Conservation (phyloP, 2,797 vertebrate genomes). For the Sandelia bainsii region DNA sequence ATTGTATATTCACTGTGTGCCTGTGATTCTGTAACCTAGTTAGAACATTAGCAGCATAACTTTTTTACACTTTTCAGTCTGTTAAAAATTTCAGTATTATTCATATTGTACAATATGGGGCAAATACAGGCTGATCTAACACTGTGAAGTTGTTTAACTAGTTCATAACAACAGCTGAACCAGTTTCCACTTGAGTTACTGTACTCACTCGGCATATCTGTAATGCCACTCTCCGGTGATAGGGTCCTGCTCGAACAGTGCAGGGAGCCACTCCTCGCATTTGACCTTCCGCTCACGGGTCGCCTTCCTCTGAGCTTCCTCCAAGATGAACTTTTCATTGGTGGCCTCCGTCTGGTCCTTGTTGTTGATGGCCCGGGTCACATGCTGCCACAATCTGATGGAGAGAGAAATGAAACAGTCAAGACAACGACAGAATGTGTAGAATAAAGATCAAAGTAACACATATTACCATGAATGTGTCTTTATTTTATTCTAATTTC, state of each 20-base stretch:
- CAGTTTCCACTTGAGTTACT: background rate
- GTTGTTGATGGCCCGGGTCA: constrained; percentile 95
- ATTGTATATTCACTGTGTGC: too few species aligned
- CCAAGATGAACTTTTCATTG: constrained; percentile 95
- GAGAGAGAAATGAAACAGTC: background rate
- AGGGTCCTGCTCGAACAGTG: constrained; percentile 93
- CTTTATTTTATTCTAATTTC: background rate
- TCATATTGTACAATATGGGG: too few species aligned
- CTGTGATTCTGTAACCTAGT: too few species aligned
- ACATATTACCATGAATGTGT: background rate
- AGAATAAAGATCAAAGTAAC: background rate
- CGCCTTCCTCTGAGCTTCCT: constrained; percentile 94
- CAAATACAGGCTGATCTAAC: too few species aligned
- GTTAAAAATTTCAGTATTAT: too few species aligned
- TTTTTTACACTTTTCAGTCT: too few species aligned
- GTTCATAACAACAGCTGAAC: too few species aligned
- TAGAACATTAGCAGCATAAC: too few species aligned
- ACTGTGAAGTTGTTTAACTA: too few species aligned
- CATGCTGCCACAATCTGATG: constrained; percentile 95
- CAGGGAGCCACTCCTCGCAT: constrained; percentile 92
- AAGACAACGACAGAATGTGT: background rate
- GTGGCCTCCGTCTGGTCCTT: constrained; percentile 99
- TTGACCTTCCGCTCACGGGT: constrained; percentile 93
- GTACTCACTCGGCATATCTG: constrained; percentile 92
- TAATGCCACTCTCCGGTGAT: constrained; percentile 97